A percentile compares a stretch with the other conserved stretches of the same genome.
Evolutionary conservation across 2,888 invertebrate genomes (phyloP).

Genomic region (Scaptomyza reducta): DNA sequence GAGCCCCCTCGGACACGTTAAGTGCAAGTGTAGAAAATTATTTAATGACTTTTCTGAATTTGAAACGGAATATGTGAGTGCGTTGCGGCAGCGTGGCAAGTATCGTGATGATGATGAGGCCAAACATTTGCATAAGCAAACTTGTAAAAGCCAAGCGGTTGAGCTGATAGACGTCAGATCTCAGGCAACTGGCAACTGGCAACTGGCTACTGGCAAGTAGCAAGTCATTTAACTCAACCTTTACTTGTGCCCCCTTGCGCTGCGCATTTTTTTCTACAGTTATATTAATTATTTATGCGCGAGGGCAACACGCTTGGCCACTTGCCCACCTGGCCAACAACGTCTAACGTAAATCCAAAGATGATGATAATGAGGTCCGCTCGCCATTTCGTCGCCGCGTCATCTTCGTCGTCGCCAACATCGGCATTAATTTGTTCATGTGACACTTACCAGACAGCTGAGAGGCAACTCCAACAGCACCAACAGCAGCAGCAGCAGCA

Average conservation of each 20-base stretch:
- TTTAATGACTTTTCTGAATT: conserved; percentile 81
- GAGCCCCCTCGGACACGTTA: conserved; percentile 39
- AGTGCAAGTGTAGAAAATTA: conserved; percentile 80
- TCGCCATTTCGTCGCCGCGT: conserved; percentile 29
- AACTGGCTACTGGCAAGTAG: conserved; percentile 51
- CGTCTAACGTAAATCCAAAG: conserved; percentile 63
- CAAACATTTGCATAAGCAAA: conserved; percentile 77
- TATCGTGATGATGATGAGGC: conserved; percentile 54
- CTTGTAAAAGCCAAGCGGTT: conserved; percentile 46
- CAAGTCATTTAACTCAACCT: conserved; percentile 65
- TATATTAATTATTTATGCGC: conserved; percentile 75
- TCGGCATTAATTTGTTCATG: conserved; percentile 75
- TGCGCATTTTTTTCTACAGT: conserved; percentile 60
- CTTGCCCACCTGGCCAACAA: conserved; percentile 48
- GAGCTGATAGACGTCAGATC: conserved; percentile 40
- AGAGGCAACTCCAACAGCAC: conserved; percentile 26
- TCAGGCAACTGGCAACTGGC: conserved; percentile 23
- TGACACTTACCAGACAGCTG: conserved; percentile 71
- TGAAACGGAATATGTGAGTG: conserved; percentile 77
- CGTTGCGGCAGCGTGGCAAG: conserved; percentile 56
- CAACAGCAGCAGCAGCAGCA: conserved; percentile 15
- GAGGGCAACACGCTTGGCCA: conserved; percentile 39
- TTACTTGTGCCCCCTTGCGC: conserved; percentile 23
- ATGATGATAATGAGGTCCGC: conserved; percentile 22
- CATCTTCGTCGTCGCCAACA: conserved; percentile 23